Base-by-base conservation (phyloP, 1,140 invertebrate species). In the Musca domestica region DNA sequence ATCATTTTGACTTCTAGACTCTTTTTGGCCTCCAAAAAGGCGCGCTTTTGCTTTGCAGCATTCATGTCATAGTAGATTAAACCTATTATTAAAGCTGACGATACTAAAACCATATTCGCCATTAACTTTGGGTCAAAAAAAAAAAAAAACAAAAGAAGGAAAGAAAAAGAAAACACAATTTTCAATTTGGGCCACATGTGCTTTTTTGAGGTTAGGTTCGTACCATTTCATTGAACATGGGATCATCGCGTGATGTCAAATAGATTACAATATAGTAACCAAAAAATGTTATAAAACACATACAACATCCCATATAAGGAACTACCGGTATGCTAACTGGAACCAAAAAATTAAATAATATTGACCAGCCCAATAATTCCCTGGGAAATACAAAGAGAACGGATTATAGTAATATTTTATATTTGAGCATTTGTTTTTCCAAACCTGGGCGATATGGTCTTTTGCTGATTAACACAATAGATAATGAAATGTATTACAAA, bases 1-100 rank as follows among this genome's bases (percentile, higher is more conserved):
- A 94, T 90, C 67, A 95, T 86, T 82, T 96, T 96, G 68, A 95
- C 92, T 77, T 95, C 92, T 54, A 97, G 85, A 73, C 94, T 95
- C 81, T 95, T 90, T 74, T 95, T 91, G 1, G 94, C 95, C 83
- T 96, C 94, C 41, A 95, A 83, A 78, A 97, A 97, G 20, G 95
- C 93, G 52, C 89, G 85, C 41, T 95, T 86, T 74, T 96, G 94
- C 80, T 95, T 92, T 65, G 90, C 89, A 78, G 97, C 95, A 65
- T 90, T 89, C 75, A 96, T 86, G 41, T 90, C 89, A 81, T 92
- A 95, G 22, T 90, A 90, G 15, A 92, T 86, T 5, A 90, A 83
- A 0, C 95, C 94, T 46, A 97, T 84, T 9, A 89, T 70, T 5
- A 88, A 87, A 23, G 92, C 88, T 27, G 89, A 89, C 48, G 91